Conservation (phyloP, 2,113 vertebrate species). For the Brachyistius frenatus region DNA sequence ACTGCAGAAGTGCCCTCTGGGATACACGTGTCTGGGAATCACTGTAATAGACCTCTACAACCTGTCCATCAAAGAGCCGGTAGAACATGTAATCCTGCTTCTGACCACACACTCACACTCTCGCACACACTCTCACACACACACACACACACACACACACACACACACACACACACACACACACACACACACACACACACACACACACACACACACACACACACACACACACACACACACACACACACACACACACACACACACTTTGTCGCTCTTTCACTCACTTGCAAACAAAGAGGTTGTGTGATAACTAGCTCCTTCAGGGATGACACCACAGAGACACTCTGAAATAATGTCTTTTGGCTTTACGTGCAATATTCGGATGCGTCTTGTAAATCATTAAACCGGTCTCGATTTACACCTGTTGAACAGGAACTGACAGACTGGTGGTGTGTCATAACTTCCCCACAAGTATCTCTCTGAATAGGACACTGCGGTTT, state of each 20-base stretch:
- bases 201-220: no score
- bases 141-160: no score
- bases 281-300: neutral
- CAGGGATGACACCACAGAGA: no score
- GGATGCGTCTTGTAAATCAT: neutral
- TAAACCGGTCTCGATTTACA: neutral
- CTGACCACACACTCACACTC: neutral
- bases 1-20: neutral
- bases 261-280: no score
- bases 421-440: neutral
- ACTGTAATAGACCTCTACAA: neutral
- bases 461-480: conserved; percentile 5
- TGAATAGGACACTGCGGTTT: conserved; percentile 6
- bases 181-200: no score
- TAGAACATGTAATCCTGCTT: conserved; percentile 13
- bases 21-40: neutral
- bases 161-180: no score
- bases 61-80: neutral
- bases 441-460: neutral
- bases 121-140: no score
- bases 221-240: no score
- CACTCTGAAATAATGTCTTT: neutral
- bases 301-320: neutral
- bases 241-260: no score
- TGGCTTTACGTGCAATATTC: neutral